Evolutionary conservation across 2,888 invertebrate species (phyloP).

Genomic region (Dryomyza anilis): DNA sequence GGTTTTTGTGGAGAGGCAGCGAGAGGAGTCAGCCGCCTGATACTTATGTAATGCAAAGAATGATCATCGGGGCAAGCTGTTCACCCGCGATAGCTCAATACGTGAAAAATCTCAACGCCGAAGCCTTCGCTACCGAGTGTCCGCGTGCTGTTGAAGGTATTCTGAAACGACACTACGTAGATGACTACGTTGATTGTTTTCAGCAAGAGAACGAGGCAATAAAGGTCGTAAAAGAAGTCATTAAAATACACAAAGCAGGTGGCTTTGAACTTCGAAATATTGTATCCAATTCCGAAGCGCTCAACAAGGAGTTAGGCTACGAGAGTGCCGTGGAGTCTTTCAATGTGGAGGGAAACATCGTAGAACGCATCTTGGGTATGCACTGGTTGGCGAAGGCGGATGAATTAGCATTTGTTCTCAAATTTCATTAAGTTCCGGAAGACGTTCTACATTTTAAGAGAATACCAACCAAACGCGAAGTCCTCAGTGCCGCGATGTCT

Average conservation of each 20-base stretch:
- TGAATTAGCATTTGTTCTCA: background rate
- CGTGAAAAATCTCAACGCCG: slow-evolving; percentile 43
- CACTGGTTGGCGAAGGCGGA: slow-evolving; percentile 19
- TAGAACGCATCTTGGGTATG: slow-evolving; percentile 24
- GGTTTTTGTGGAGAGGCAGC: slow-evolving; percentile 28
- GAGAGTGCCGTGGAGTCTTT: background rate
- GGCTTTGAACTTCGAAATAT: slow-evolving; percentile 11
- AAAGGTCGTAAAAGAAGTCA: slow-evolving; percentile 6
- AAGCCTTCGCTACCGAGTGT: slow-evolving; percentile 24
- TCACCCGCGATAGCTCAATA: slow-evolving; percentile 34
- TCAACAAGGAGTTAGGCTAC: background rate
- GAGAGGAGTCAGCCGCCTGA: background rate
- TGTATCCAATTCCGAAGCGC: background rate
- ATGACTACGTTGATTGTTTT: slow-evolving; percentile 25
- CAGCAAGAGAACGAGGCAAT: slow-evolving; percentile 12
- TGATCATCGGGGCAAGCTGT: slow-evolving; percentile 31
- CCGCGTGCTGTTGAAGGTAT: slow-evolving; percentile 37
- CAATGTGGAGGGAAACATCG: background rate
- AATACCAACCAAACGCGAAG: background rate
- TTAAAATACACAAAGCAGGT: slow-evolving; percentile 2
- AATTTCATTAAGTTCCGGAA: background rate
- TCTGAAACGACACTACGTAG: slow-evolving; percentile 20
- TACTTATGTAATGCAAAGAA: slow-evolving; percentile 26
- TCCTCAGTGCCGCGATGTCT: too few species aligned
- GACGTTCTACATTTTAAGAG: background rate